Base-by-base conservation (phyloP, 1,140 invertebrate species). In the Ceratina japonica region DNA sequence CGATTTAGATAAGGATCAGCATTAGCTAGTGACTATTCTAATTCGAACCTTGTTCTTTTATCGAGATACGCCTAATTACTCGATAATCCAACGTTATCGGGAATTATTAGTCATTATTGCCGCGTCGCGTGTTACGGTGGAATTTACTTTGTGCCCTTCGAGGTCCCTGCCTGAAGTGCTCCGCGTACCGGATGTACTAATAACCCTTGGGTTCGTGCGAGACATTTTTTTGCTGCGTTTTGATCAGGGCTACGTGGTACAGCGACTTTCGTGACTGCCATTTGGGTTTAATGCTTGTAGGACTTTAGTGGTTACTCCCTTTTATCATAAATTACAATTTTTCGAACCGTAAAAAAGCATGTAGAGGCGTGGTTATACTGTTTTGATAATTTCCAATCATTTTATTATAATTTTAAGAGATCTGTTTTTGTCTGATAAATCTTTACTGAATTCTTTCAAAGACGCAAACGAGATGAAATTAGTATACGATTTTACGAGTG, bases 51-150 rank as follows among this genome's bases (percentile, higher is more conserved):
- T 20, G 51, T 52, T 15, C 59, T 58, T 73, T 31, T 37, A 68
- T 20, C 68, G n/a, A n/a, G 75, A 52, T 75, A 72, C 63, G 56
- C 52, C 64, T 70, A 82, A 86, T 85, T 81, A 65, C 49, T 58
- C 63, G 71, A 79, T 86, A 85, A 86, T 85, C 69, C 44, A 69
- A 10, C 75, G 79, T 79, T 86, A 86, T 79, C 75, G 56, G 52
- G 63, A 79, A 74, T 85, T 84, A 85, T 82, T 79, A 82, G 75
- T 76, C 73, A 75, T 82, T 79, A 79, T 8, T 22, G n/a, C 59
- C 56, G 49, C 58, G 44, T 85, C 63, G 84, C 84, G 71, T 85
- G 84, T 81, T 68, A 73, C 37, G 18, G 1, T 54, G 69, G 37
- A 65, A 58, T 79, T 65, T 79, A 58, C 52, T 51, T 62, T 22